Conservation (phyloP, 1,140 invertebrate species). For the Venustaconcha ellipsiformis region DNA sequence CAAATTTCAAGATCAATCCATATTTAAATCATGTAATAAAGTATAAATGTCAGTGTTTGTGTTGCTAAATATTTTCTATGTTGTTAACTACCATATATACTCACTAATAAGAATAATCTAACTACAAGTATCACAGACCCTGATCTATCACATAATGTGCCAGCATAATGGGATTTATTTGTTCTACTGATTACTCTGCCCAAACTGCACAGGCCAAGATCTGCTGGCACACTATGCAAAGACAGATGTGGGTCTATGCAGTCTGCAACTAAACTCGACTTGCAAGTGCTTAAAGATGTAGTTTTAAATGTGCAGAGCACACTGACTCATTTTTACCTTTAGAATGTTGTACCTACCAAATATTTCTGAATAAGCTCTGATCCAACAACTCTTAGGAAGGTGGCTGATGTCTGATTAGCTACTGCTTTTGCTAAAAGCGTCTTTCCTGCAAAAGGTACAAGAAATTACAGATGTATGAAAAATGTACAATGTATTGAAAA, state of each 20-base stretch:
- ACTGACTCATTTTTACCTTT: background rate
- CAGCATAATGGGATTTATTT: too few species aligned
- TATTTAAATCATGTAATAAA: too few species aligned
- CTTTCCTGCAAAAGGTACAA: slow-evolving; percentile 77
- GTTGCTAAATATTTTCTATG: too few species aligned
- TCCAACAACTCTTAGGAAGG: slow-evolving; percentile 98
- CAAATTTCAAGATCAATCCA: too few species aligned
- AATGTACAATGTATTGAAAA: background rate
- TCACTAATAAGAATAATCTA: too few species aligned
- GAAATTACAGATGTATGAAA: background rate
- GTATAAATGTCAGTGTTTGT: too few species aligned
- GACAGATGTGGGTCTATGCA: background rate
- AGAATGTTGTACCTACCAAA: slow-evolving; percentile 75
- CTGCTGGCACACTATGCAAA: background rate
- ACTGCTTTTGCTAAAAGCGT: slow-evolving; percentile 99
- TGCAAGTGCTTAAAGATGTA: background rate
- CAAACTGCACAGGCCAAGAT: too few species aligned
- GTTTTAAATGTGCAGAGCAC: background rate
- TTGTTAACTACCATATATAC: too few species aligned
- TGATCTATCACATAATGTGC: too few species aligned
- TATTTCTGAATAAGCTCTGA: slow-evolving; percentile 99
- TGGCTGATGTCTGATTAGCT: slow-evolving; percentile 99
- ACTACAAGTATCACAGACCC: too few species aligned
- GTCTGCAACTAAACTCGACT: background rate
- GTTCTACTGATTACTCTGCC: too few species aligned